A percentile compares a stretch with the other conserved stretches of the same genome.
Conservation (phyloP, 2,888 invertebrate species). For the Leistus spinibarbis region DNA sequence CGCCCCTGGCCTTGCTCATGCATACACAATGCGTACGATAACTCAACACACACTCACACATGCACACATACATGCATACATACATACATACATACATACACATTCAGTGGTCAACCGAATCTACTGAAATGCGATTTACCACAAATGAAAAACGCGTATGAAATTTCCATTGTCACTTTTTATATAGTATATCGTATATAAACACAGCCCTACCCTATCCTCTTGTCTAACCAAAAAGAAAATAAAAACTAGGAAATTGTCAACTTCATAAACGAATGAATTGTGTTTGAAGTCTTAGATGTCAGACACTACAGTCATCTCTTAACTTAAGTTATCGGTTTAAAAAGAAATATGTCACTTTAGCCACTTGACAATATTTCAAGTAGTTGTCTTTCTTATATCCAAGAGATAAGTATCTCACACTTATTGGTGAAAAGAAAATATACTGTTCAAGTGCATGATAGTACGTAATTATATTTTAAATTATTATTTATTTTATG, state of each 20-base stretch:
- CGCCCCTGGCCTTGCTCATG: slow-evolving; percentile 47
- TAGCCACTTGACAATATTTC: slow-evolving; percentile 1
- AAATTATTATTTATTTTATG: not conserved
- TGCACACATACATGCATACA: not conserved
- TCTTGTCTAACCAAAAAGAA: not conserved
- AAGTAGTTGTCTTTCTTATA: slow-evolving; percentile 11
- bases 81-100: slow-evolving; percentile 1
- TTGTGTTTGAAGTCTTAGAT: slow-evolving; percentile 5
- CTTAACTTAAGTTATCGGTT: slow-evolving; percentile 4
- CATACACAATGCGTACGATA: slow-evolving; percentile 49
- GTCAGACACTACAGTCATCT: slow-evolving; percentile 4
- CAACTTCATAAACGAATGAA: not conserved
- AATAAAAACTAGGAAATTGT: not conserved
- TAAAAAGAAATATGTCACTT: slow-evolving; percentile 4
- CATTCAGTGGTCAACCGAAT: not conserved
- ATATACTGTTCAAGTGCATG: not conserved
- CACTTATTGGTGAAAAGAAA: slow-evolving; percentile 1
- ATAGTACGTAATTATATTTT: not conserved
- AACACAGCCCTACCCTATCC: not conserved
- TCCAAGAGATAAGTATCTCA: slow-evolving; percentile 8
- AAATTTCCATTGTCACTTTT: not conserved
- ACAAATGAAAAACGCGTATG: not conserved
- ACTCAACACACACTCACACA: slow-evolving; percentile 41
- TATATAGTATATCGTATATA: not conserved
- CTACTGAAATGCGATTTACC: not conserved